phyloP scores from a whole-genome alignment of 1,140 invertebrate species.

The Neuroterus valhalla region DNA sequence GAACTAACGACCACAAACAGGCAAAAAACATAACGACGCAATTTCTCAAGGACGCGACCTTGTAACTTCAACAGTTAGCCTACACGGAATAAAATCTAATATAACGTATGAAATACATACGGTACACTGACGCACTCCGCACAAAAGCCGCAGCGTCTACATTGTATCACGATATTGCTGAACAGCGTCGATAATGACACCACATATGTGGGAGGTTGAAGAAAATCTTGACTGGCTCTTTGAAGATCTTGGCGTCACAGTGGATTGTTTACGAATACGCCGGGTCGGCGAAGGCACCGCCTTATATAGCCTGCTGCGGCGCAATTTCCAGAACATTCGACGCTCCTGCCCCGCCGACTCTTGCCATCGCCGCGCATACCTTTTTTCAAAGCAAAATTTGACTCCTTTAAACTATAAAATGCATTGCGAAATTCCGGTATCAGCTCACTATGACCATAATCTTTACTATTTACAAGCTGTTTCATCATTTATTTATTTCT shows the following conservation, averaged over 20 bases:
- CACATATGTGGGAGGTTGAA: conserved; percentile 48
- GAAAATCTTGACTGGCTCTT: conserved; percentile 52
- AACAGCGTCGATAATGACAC: conserved; percentile 53
- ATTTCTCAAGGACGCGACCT: background rate
- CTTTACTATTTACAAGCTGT: background rate
- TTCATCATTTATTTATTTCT: background rate
- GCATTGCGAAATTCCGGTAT: background rate
- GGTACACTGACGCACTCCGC: conserved; percentile 71
- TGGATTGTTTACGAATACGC: conserved; percentile 69
- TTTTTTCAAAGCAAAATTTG: background rate
- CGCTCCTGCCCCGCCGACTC: conserved; percentile 37
- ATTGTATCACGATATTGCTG: conserved; percentile 59
- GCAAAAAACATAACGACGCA: background rate
- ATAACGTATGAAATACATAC: conserved; percentile 59
- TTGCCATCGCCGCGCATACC: conserved; percentile 31
- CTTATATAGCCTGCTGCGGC: conserved; percentile 67
- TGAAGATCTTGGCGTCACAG: conserved; percentile 60
- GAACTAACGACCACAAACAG: no score
- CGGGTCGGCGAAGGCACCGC: conserved; percentile 42
- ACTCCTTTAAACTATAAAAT: background rate
- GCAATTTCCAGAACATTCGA: conserved; percentile 64
- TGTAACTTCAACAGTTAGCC: background rate
- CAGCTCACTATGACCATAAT: background rate
- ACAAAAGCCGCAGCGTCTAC: conserved; percentile 63
- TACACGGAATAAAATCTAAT: background rate